Evolutionary conservation across 2,888 invertebrate genomes (phyloP).

Genomic region (Tenthredo notha): DNA sequence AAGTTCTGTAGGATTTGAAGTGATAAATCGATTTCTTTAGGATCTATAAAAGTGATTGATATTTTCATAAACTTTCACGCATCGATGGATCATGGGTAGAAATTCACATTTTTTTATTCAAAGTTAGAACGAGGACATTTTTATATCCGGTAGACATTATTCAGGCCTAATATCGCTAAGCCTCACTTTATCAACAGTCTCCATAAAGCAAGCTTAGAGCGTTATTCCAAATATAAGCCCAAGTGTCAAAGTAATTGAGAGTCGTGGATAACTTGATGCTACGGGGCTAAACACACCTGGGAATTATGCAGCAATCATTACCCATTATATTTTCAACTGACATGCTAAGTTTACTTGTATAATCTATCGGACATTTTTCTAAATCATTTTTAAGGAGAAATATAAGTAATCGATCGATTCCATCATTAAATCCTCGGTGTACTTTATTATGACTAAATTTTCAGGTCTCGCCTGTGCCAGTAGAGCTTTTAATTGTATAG

Average conservation of each 20-base stretch:
- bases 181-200: neutral
- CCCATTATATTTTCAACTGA: neutral
- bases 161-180: neutral
- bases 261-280: neutral
- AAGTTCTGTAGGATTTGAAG: neutral
- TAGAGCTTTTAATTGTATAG: neutral
- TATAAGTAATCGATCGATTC: neutral
- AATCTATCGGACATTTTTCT: neutral
- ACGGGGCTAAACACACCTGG: neutral
- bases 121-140: neutral
- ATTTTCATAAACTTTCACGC: neutral
- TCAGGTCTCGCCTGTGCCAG: neutral
- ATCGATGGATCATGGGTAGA: neutral
- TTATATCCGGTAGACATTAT: neutral
- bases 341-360: neutral
- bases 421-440: neutral
- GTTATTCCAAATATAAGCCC: neutral
- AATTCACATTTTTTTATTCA: neutral
- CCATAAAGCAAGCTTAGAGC: neutral
- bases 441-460: neutral
- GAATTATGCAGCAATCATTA: neutral
- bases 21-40: neutral
- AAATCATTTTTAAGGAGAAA: neutral
- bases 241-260: neutral
- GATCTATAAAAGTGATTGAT: neutral